phyloP scores from a whole-genome alignment of 2,797 vertebrate species.

The Corythornis leucogaster region DNA sequence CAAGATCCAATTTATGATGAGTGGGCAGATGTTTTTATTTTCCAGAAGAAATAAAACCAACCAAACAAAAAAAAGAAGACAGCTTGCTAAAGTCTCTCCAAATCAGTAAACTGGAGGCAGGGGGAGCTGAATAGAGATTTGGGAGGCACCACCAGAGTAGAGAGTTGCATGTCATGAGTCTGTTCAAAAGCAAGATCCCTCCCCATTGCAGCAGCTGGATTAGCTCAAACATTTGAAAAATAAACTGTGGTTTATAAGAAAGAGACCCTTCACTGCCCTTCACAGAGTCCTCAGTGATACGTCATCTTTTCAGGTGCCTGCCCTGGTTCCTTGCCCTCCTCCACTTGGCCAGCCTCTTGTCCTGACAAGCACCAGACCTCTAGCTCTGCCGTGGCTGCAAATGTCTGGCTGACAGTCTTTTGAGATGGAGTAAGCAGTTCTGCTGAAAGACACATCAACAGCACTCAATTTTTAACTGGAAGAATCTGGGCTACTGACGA shows the following conservation, averaged over 20 bases:
- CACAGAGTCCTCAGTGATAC: background rate
- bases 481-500: background rate
- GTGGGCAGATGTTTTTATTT: conserved; percentile 51
- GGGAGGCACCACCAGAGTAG: background rate
- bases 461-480: background rate
- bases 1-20: background rate
- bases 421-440: background rate
- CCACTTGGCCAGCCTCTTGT: background rate
- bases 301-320: background rate
- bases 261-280: background rate
- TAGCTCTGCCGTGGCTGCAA: background rate
- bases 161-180: background rate
- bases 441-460: background rate
- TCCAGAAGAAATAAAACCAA: background rate
- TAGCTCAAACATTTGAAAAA: conserved; percentile 10
- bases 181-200: background rate
- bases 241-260: background rate
- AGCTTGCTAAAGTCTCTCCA: background rate
- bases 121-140: background rate
- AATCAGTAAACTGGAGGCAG: background rate
- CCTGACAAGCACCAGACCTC: background rate
- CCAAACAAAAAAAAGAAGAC: background rate
- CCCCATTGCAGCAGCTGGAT: background rate
- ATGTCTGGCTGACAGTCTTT: background rate
- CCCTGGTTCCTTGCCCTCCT: background rate